Conservation (phyloP, 2,888 invertebrate genomes). For the Hanleya hanleyi region DNA sequence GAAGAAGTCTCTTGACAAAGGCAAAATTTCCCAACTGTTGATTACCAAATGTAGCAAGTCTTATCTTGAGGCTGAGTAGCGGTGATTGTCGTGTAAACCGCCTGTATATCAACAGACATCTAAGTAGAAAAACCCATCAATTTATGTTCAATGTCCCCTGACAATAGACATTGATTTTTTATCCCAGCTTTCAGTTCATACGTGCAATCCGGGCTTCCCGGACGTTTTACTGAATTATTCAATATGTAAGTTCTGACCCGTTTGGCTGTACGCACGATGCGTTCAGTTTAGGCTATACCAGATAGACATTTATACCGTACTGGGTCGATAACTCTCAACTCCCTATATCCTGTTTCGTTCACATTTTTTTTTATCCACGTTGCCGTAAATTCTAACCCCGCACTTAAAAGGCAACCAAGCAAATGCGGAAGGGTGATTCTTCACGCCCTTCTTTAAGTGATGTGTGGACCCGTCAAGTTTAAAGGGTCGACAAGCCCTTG, state of each 20-base stretch:
- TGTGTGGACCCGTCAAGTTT: not conserved
- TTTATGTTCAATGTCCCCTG: conserved; percentile 1
- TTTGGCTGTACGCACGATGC: not conserved
- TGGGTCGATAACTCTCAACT: not conserved
- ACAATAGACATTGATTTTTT: conserved; percentile 8
- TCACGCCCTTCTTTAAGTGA: too few relatives aligned
- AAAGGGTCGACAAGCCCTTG: not conserved
- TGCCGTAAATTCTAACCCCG: not conserved
- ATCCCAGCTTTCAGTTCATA: not conserved
- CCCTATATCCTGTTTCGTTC: conserved; percentile 2
- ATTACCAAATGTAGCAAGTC: too few relatives aligned
- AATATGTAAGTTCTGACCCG: not conserved
- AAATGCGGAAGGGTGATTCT: too few relatives aligned
- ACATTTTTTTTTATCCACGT: not conserved
- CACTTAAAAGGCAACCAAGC: too few relatives aligned
- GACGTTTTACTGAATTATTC: conserved; percentile 8
- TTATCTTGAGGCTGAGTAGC: too few relatives aligned
- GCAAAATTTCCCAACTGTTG: too few relatives aligned
- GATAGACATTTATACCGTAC: not conserved
- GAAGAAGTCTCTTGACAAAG: too few relatives aligned
- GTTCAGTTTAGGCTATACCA: not conserved
- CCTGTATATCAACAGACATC: not conserved
- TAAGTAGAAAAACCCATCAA: not conserved
- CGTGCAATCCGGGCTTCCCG: not conserved
- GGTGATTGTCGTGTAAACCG: too few relatives aligned